Percentiles rank a stretch among this genome's conserved stretches.
phyloP scores from a whole-genome alignment of 1,140 invertebrate genomes.

The Agraylea sexmaculata region DNA sequence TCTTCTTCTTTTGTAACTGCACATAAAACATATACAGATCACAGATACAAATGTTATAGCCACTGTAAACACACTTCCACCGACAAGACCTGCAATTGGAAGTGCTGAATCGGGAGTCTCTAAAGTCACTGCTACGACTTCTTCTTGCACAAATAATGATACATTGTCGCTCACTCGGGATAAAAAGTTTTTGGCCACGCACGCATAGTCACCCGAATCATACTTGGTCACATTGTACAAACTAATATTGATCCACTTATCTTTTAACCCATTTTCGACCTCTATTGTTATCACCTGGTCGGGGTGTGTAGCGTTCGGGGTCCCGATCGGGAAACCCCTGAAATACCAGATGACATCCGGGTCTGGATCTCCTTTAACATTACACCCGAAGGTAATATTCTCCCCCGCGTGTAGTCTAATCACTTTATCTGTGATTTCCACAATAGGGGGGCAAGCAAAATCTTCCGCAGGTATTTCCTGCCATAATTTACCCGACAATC shows the following conservation, averaged over 20 bases:
- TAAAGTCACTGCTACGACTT: slow-evolving; percentile 50
- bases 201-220: slow-evolving; percentile 57
- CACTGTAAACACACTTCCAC: slow-evolving; percentile 38
- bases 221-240: slow-evolving; percentile 35
- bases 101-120: slow-evolving; percentile 47
- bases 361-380: slow-evolving; percentile 60
- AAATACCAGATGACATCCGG: slow-evolving; percentile 54
- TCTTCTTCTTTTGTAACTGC: slow-evolving; percentile 34
- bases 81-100: slow-evolving; percentile 43
- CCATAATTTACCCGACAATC: slow-evolving; percentile 50
- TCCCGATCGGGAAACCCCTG: slow-evolving; percentile 24
- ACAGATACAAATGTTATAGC: slow-evolving; percentile 39
- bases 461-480: slow-evolving; percentile 50
- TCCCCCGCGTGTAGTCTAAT: slow-evolving; percentile 55
- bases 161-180: slow-evolving; percentile 57
- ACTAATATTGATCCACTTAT: slow-evolving; percentile 37
- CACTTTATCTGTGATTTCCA: slow-evolving; percentile 43
- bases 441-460: slow-evolving; percentile 63
- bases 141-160: slow-evolving; percentile 54
- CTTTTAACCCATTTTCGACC: slow-evolving; percentile 16
- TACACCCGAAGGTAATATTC: slow-evolving; percentile 63
- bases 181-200: slow-evolving; percentile 62
- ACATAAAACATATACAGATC: slow-evolving; percentile 44
- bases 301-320: slow-evolving; percentile 29
- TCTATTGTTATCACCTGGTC: slow-evolving; percentile 15